Evolutionary conservation across 2,888 invertebrate species (phyloP).

Genomic region (Andrena chrysosceles): DNA sequence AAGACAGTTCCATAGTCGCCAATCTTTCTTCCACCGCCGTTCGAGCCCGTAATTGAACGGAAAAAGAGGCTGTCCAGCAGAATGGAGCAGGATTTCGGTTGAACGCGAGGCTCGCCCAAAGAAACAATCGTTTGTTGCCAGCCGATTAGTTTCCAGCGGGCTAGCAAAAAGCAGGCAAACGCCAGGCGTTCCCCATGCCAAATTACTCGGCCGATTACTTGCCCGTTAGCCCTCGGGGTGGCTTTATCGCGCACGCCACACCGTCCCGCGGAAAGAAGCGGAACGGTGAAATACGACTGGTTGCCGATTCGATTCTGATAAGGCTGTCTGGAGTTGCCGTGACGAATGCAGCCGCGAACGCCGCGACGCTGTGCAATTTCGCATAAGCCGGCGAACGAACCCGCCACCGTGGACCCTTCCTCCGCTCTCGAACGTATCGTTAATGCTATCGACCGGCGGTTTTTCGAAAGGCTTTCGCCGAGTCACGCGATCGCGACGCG

Average conservation of each 20-base stretch:
- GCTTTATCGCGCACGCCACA: constrained; percentile 36
- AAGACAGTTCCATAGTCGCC: not conserved
- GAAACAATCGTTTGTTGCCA: constrained; percentile 40
- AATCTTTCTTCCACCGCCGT: constrained; percentile 3
- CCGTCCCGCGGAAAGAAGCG: constrained; percentile 19
- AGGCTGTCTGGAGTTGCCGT: constrained; percentile 33
- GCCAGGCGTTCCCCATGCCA: constrained; percentile 17
- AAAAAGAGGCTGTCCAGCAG: not conserved
- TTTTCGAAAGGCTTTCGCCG: constrained; percentile 65
- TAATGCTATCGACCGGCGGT: constrained; percentile 58
- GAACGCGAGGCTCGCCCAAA: constrained; percentile 8
- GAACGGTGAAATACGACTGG: constrained; percentile 49
- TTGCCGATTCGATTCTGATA: constrained; percentile 61
- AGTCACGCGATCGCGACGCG: constrained; percentile 74
- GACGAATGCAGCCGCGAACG: constrained; percentile 41
- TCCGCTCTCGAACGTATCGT: constrained; percentile 43
- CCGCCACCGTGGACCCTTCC: no score
- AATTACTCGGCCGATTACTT: constrained; percentile 53
- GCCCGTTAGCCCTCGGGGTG: constrained; percentile 34
- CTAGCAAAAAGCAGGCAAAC: constrained; percentile 29
- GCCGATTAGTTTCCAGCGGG: constrained; percentile 37
- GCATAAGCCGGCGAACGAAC: not conserved
- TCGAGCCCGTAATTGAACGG: constrained; percentile 17
- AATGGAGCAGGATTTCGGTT: not conserved
- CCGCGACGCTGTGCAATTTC: not conserved